Conservation (phyloP, 2,113 vertebrate genomes). For the Pangasianodon gigas region DNA sequence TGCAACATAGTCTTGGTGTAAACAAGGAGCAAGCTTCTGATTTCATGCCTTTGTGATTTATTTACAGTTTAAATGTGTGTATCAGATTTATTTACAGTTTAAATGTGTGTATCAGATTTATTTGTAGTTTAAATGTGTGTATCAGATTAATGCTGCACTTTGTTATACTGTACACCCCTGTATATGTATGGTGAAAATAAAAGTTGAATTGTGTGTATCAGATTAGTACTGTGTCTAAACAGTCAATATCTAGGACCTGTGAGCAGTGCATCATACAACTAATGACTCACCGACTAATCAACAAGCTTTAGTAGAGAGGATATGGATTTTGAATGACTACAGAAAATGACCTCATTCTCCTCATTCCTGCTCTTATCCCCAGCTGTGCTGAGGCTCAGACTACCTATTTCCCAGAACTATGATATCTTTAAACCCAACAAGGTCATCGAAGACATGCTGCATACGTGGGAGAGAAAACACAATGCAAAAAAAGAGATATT, state of each 20-base stretch:
- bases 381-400: not conserved
- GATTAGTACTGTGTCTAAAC: conserved; percentile 1
- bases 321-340: not conserved
- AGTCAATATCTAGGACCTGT: not conserved
- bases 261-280: not conserved
- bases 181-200: not conserved
- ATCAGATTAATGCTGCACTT: not conserved
- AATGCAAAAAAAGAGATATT: conserved; percentile 19
- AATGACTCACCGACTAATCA: conserved; percentile 8
- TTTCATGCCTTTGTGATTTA: not conserved
- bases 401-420: conserved; percentile 84
- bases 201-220: not conserved
- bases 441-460: conserved; percentile 83
- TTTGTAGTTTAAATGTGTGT: not conserved
- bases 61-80: not conserved
- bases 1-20: not conserved
- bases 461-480: conserved; percentile 72
- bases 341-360: conserved; percentile 6
- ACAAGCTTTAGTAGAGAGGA: not conserved
- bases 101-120: not conserved
- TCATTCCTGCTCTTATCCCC: no score
- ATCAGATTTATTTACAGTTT: not conserved
- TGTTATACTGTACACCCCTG: not conserved
- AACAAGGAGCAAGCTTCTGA: not conserved
- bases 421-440: conserved; percentile 86